A percentile compares a stretch with the other conserved stretches of the same genome.
phyloP scores from a whole-genome alignment of 2,797 vertebrate species.

The Benthosema pterotum region DNA sequence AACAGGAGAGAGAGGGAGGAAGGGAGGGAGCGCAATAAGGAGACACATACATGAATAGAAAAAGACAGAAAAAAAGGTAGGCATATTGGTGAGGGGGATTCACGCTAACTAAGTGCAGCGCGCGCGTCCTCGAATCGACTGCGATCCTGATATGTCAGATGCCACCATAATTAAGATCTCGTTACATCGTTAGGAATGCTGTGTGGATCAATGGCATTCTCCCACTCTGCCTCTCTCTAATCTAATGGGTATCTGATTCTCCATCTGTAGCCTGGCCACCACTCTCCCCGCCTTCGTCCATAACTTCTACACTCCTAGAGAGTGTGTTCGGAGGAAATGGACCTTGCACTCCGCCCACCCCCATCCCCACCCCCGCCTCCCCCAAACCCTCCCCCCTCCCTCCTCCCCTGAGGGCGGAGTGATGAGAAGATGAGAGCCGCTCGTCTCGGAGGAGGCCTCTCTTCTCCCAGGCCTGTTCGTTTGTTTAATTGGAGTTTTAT shows the following conservation, averaged over 20 bases:
- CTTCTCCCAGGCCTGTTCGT: constrained; percentile 64
- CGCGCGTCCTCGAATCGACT: constrained; percentile 56
- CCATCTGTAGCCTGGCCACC: constrained; percentile 31
- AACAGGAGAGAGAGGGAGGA: constrained; percentile 7
- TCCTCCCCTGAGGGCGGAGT: constrained; percentile 55
- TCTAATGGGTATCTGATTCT: constrained; percentile 46
- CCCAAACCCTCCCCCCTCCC: constrained; percentile 12
- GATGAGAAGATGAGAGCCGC: constrained; percentile 71
- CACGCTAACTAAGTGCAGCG: constrained; percentile 52
- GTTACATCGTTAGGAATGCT: constrained; percentile 66
- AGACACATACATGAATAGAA: background rate
- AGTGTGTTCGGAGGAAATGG: constrained; percentile 50
- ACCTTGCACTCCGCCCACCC: constrained; percentile 24
- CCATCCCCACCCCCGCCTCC: constrained; percentile 14
- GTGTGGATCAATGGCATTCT: constrained; percentile 62
- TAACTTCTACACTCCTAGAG: constrained; percentile 51
- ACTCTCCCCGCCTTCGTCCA: constrained; percentile 49
- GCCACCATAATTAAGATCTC: constrained; percentile 70
- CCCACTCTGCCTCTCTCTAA: constrained; percentile 28
- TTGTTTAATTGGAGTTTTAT: constrained; percentile 87
- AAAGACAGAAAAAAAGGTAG: no score
- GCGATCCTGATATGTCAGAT: constrained; percentile 61
- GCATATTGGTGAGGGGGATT: constrained; percentile 10
- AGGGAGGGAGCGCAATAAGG: constrained; percentile 2
- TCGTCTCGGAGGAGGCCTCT: constrained; percentile 39